Percentiles rank a stretch among this genome's conserved stretches.
These are phyloP conservation scores for Muntiacus reevesi DNA, from an alignment of 2,113 vertebrate genomes.

Conservation along the genomic window DNA sequence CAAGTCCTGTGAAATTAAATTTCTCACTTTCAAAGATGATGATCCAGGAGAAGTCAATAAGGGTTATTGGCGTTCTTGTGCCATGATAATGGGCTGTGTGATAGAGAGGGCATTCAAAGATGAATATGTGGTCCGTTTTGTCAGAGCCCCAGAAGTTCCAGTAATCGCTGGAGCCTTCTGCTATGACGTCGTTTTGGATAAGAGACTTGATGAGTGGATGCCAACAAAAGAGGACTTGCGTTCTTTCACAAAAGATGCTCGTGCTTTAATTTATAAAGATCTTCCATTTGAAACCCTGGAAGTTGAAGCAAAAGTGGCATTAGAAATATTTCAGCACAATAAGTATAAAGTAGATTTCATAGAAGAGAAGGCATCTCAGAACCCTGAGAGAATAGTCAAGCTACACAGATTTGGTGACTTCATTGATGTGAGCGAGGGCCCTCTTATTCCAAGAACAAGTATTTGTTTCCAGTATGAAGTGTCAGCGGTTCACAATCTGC, in stretches of 20 bases:
- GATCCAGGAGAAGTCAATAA: constrained; percentile 91
- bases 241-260: constrained; percentile 88
- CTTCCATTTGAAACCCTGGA: constrained; percentile 91
- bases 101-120: too few relatives aligned
- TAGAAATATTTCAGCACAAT: constrained; percentile 94
- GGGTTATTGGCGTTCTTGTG: constrained; percentile 56
- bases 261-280: constrained; percentile 87
- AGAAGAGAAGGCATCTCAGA: constrained; percentile 87
- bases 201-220: too few relatives aligned
- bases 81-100: too few relatives aligned
- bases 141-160: too few relatives aligned
- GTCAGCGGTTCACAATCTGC: constrained; percentile 87
- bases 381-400: constrained; percentile 82
- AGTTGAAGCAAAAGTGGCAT: constrained; percentile 88
- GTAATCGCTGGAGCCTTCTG: too few relatives aligned
- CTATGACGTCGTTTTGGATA: too few relatives aligned
- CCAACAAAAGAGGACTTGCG: constrained; percentile 79
- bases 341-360: constrained; percentile 91
- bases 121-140: too few relatives aligned
- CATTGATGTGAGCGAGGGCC: constrained; percentile 89
- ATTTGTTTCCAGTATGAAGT: constrained; percentile 93
- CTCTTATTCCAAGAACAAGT: constrained; percentile 93
- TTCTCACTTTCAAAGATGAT: constrained; percentile 93
- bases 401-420: constrained; percentile 94
- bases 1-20: constrained; percentile 90